Percentiles rank a stretch among this genome's conserved stretches.
Evolutionary conservation across 2,797 vertebrate species (phyloP).

Genomic region (Alca torda): DNA sequence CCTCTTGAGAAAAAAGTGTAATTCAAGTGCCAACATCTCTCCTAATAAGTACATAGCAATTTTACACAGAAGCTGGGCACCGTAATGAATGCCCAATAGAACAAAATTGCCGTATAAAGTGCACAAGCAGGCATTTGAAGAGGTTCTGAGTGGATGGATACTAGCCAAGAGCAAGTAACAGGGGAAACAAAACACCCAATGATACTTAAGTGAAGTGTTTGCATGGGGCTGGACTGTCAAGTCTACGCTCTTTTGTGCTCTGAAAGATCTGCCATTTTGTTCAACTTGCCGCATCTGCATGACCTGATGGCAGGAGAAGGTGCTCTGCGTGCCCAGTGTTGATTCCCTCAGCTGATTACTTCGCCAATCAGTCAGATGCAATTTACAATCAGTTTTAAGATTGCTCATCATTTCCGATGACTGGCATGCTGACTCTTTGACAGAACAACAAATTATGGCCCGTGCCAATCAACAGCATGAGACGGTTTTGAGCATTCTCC

Average conservation of each 20-base stretch:
- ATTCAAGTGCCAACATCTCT: background rate
- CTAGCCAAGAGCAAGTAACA: background rate
- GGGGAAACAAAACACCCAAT: constrained; percentile 3
- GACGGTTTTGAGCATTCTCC: background rate
- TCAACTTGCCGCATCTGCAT: constrained; percentile 61
- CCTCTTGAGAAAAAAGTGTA: background rate
- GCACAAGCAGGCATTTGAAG: constrained; percentile 33
- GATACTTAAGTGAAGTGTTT: constrained; percentile 5
- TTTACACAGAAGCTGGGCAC: constrained; percentile 27
- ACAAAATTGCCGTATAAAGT: constrained; percentile 26
- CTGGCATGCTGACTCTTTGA: constrained; percentile 53
- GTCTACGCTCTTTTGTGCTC: background rate
- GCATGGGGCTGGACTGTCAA: background rate
- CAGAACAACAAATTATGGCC: constrained; percentile 57
- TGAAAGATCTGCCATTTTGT: constrained; percentile 39
- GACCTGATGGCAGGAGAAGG: constrained; percentile 23
- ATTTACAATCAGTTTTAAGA: constrained; percentile 78
- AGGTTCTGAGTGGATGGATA: constrained; percentile 23
- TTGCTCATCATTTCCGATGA: constrained; percentile 67
- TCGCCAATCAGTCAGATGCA: constrained; percentile 72
- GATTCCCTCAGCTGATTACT: constrained; percentile 72
- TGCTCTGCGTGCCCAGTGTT: constrained; percentile 40
- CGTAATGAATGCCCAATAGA: constrained; percentile 41
- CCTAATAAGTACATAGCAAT: background rate
- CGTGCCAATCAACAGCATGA: constrained; percentile 59